Evolutionary conservation across 2,797 vertebrate genomes (phyloP), one percentile per base, ranked within the genome.

Genomic region (Labroides dimidiatus): DNA sequence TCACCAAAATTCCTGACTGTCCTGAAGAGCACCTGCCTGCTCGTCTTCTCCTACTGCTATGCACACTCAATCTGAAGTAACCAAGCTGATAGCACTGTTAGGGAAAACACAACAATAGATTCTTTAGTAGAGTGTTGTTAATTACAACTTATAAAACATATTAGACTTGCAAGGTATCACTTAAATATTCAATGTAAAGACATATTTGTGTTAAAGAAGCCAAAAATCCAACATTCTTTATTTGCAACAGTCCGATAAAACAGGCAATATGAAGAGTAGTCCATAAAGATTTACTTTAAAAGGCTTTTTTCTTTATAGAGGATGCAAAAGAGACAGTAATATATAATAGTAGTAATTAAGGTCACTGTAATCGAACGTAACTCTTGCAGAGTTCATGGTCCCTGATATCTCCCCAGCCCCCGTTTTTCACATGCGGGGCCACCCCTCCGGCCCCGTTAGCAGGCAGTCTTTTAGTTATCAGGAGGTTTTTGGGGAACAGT

Each of bases 311-410:
- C 84, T 89, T 91, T 88, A 90, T 87, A 93, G 87, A 92, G 92
- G 93, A 94, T 94, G 93, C 92, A 91, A 94, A 94, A 93, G 85
- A 89, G 77, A 92, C 79, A 87, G 82, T 77, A 89, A 89, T 90
- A 91, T 91, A 88, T 80, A 91, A 88, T 81, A 73, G 69, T 85
- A 82, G 69, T 79, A 87, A 87, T 87, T 86, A 89, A 90, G 89
- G 94, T 97, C 95, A 99, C 94, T 99, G 98, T 91, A 99, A 95
- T 86, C 96, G 93, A 88, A 95, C 95, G 73, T 99, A 99, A 83
- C 97, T 99, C 91, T 98, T 98, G 91, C 98, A 99, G 90, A 99
- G 96, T 94, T 99, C 98, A 43, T 99, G 98, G 93, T 99, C 97
- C 94, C 97, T 96, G 87, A 99, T 98, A 74, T 99, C 97, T 24